Evolutionary conservation across 2,797 vertebrate genomes (phyloP).

Genomic region (Helicolenus hilgendorfi): DNA sequence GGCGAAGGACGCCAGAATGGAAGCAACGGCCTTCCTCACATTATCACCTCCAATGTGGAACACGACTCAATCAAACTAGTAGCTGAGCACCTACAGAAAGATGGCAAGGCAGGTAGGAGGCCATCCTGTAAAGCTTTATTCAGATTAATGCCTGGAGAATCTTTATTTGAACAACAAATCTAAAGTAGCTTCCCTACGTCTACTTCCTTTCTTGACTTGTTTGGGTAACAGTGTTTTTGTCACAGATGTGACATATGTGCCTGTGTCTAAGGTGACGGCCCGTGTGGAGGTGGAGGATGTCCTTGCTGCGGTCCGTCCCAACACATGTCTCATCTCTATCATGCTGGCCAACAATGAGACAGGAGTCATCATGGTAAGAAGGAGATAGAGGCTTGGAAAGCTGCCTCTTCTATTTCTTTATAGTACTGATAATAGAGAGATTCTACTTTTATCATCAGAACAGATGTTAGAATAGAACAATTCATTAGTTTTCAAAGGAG

Average conservation of each 20-base stretch:
- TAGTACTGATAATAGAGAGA: neutral
- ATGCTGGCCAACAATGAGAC: constrained; percentile 99
- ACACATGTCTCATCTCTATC: constrained; percentile 95
- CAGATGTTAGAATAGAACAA: neutral
- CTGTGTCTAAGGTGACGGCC: constrained; percentile 91
- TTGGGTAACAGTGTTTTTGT: constrained; percentile 22
- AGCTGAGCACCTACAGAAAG: constrained; percentile 88
- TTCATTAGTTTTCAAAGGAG: neutral
- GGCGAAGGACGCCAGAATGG: constrained; percentile 27
- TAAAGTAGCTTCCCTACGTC: neutral
- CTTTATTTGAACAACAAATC: neutral
- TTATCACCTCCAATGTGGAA: constrained; percentile 94
- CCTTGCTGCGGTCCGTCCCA: constrained; percentile 90
- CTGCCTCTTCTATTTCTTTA: neutral
- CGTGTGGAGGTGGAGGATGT: constrained; percentile 93
- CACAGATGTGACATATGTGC: constrained; percentile 94
- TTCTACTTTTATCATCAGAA: neutral
- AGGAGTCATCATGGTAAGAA: constrained; percentile 95
- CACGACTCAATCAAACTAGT: constrained; percentile 94
- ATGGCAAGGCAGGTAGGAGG: constrained; percentile 89
- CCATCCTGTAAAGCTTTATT: neutral
- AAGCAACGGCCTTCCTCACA: constrained; percentile 86
- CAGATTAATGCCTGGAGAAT: neutral
- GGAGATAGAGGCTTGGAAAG: neutral
- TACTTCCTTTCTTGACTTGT: neutral